Conservation (phyloP, 2,113 vertebrate genomes). For the Limanda limanda region DNA sequence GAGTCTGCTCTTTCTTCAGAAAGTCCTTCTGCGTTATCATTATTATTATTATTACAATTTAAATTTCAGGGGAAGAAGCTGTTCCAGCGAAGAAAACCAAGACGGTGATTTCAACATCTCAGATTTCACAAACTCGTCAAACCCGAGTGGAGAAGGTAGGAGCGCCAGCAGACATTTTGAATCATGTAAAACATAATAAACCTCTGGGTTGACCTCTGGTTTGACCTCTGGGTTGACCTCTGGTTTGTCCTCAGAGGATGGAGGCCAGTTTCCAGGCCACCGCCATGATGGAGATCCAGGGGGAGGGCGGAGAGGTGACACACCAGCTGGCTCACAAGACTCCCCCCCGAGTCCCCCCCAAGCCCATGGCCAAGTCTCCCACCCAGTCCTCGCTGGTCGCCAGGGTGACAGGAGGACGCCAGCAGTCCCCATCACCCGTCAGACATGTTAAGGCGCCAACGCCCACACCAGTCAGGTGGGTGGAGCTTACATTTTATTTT, state of each 20-base stretch:
- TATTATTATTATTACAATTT: not conserved
- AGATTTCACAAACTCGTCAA: constrained; percentile 91
- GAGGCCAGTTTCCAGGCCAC: constrained; percentile 91
- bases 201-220: too few species aligned
- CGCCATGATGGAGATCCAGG: constrained; percentile 88
- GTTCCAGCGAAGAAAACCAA: constrained; percentile 99
- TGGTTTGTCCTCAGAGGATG: constrained; percentile 81
- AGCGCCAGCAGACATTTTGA: not conserved
- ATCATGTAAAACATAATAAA: not conserved
- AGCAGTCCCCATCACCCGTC: constrained; percentile 95
- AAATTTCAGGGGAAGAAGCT: constrained; percentile 88
- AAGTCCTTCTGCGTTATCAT: too few species aligned
- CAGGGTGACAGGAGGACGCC: constrained; percentile 86
- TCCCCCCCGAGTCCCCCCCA: constrained; percentile 92
- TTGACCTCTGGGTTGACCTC: not conserved
- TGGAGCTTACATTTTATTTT: not conserved
- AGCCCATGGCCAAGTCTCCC: constrained; percentile 91
- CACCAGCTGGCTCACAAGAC: constrained; percentile 93
- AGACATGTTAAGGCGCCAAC: constrained; percentile 93
- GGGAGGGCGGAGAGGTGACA: constrained; percentile 80
- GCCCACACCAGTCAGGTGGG: constrained; percentile 92
- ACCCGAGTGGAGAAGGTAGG: constrained; percentile 91
- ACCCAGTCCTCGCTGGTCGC: constrained; percentile 83
- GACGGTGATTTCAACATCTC: constrained; percentile 91
- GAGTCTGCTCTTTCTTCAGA: too few species aligned